phyloP scores from a whole-genome alignment of 2,113 vertebrate genomes.

The Sinocyclocheilus grahami region DNA sequence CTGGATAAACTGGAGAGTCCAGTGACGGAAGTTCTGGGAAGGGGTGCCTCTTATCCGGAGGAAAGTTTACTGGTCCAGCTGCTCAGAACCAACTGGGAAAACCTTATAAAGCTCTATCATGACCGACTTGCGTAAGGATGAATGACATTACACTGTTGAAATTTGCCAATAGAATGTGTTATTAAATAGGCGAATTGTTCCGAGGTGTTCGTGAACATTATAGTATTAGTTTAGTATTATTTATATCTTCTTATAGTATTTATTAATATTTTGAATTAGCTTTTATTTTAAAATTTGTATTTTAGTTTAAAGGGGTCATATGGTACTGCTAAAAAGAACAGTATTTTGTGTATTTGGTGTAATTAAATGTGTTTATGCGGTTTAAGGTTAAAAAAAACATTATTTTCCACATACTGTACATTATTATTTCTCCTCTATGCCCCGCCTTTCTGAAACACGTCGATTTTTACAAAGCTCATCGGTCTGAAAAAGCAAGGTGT shows the following conservation, averaged over 20 bases:
- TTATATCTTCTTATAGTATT: neutral
- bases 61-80: conserved; percentile 79
- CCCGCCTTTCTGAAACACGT: no score
- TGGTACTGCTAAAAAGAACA: no score
- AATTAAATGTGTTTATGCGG: no score
- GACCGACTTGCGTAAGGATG: conserved; percentile 81
- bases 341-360: no score
- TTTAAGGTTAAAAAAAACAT: no score
- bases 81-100: conserved; percentile 84
- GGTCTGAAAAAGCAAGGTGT: no score
- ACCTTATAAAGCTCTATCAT: conserved; percentile 83
- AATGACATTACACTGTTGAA: neutral
- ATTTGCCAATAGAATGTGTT: neutral
- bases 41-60: conserved; percentile 72
- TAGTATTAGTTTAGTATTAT: no score
- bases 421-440: no score
- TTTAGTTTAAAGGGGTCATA: no score
- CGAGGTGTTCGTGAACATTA: neutral
- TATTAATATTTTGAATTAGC: no score
- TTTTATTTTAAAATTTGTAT: neutral
- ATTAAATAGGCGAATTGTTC: neutral
- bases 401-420: no score
- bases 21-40: conserved; percentile 75
- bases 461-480: no score
- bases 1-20: conserved; percentile 76